Base-by-base conservation (phyloP, 2,888 invertebrate species). In the Minunthozetes semirufus region DNA sequence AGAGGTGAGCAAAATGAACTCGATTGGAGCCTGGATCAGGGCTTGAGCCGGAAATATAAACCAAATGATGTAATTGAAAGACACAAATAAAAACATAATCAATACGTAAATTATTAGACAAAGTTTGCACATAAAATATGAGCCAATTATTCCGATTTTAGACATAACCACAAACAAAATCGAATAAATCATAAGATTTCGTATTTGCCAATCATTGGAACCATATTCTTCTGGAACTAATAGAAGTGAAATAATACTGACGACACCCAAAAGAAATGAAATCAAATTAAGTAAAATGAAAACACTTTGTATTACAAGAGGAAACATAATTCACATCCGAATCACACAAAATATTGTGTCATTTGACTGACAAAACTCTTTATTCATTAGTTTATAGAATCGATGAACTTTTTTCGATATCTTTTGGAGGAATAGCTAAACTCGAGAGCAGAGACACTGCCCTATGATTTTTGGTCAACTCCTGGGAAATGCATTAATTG, bases 91-190 rank as follows among this genome's bases (percentile, higher is more conserved):
- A 17, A 19, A 70, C 70, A 70, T 70, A 11, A 70, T 48, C 6
- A 38, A 19, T 27, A 22, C 19, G 15, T 70, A 70, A 1, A 48
- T 15, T 22, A 70, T 25, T 25, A 70, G 17, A 27, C 48, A 70
- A 0, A 70, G 48, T 70, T 70, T 70, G n/a, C 48, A 46, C 70
- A 70, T 42, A 27, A 70, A 48, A 48, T 70, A 70, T 42, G 70
- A 70, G 15, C 46, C 70, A 48, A 70, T 70, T 9, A 70, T 70
- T 25, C 70, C 70, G 13, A 70, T 42, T 38, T 70, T 70, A 0
- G 70, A 19, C 17, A 48, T 22, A 25, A 70, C 38, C 8, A 70
- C 48, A 25, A 70, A 70, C 27, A 70, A 6, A 48, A 70, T 70
- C 17, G 70, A 46, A 17, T 70, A 70, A 48, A 70, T 70, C 27